Conservation (phyloP, 2,797 vertebrate genomes). For the Melanotaenia nigrans region DNA sequence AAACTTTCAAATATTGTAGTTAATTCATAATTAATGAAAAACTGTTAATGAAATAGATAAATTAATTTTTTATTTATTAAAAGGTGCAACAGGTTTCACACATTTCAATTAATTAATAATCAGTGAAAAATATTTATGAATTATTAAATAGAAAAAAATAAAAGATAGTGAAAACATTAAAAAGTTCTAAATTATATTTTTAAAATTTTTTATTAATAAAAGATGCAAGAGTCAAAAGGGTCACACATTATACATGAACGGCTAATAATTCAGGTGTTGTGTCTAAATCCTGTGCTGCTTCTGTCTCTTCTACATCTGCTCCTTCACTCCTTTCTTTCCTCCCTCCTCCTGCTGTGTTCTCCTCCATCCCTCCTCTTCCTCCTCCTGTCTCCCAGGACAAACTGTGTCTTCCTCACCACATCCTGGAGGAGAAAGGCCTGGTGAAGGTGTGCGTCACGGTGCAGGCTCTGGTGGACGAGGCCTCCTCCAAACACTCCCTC, state of each 20-base stretch:
- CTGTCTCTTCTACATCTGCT: constrained; percentile 28
- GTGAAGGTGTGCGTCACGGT: constrained; percentile 91
- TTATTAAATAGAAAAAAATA: no score
- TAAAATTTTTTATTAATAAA: no score
- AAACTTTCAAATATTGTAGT: no score
- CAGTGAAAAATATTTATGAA: no score
- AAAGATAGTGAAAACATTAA: no score
- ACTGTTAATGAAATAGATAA: no score
- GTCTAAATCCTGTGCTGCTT: constrained; percentile 33
- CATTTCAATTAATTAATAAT: no score
- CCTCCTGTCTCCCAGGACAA: constrained; percentile 84
- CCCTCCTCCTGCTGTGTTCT: not conserved
- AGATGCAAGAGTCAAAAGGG: not conserved
- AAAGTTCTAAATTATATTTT: no score
- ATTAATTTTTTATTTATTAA: no score
- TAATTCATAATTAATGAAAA: no score
- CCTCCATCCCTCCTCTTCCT: not conserved
- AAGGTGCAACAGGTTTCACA: no score
- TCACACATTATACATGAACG: not conserved
- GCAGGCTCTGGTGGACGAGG: constrained; percentile 90
- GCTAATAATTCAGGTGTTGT: not conserved
- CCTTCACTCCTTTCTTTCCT: constrained; percentile 19
- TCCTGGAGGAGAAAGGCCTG: constrained; percentile 95
- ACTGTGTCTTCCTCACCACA: constrained; percentile 96
- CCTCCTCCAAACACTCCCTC: constrained; percentile 77